These are phyloP conservation scores for Octomys mimax DNA, from an alignment of 2,797 vertebrate genomes.

Conservation along the genomic window DNA sequence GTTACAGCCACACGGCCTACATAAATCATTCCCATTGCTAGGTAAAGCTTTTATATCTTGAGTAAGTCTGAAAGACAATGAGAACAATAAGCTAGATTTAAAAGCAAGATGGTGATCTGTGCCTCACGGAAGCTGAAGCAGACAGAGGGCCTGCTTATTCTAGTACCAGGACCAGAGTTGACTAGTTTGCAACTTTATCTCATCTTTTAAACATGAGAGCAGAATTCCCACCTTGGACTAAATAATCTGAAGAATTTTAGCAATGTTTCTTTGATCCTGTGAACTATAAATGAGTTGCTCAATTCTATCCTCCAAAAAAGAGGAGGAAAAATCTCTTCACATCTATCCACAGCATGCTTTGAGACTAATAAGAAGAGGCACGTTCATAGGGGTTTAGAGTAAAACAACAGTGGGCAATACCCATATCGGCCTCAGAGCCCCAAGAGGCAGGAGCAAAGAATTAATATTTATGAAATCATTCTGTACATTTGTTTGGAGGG, in stretches of 20 bases:
- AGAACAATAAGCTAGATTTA: conserved; percentile 77
- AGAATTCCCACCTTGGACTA: conserved; percentile 53
- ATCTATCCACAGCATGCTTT: neutral
- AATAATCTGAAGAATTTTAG: conserved; percentile 59
- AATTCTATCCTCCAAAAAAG: conserved; percentile 16
- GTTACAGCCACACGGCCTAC: conserved; percentile 75
- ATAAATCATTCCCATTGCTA: conserved; percentile 84
- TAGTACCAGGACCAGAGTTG: conserved; percentile 10
- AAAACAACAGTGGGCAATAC: neutral
- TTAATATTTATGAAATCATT: neutral
- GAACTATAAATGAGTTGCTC: conserved; percentile 23
- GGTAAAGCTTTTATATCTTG: conserved; percentile 80
- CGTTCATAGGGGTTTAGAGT: neutral
- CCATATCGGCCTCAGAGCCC: neutral
- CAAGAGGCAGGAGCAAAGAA: neutral
- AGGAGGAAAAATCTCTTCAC: neutral
- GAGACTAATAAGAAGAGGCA: neutral
- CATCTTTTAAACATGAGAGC: conserved; percentile 38
- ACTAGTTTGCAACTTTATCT: conserved; percentile 66
- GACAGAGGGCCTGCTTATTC: conserved; percentile 47
- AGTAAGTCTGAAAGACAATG: conserved; percentile 81
- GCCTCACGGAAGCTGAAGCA: conserved; percentile 6
- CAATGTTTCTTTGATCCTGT: neutral
- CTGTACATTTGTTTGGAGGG: neutral
- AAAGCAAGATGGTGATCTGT: conserved; percentile 58